Percentiles rank a stretch among this genome's conserved stretches.
Evolutionary conservation across 1,140 invertebrate genomes (phyloP).

Genomic region (Saccostrea glomerata): DNA sequence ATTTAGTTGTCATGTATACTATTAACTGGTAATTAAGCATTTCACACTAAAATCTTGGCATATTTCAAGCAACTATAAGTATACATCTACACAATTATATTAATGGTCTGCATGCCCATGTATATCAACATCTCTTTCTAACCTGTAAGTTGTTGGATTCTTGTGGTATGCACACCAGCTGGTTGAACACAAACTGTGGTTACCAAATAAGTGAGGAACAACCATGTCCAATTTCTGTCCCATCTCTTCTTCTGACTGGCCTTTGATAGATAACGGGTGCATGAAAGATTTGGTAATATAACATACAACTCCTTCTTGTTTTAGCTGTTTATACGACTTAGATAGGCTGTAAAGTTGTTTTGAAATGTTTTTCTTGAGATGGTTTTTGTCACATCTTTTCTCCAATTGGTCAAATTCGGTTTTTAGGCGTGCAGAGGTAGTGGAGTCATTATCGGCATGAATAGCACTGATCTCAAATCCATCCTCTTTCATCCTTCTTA

Average conservation of each 20-base stretch:
- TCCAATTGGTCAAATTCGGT: neutral
- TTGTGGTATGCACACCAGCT: neutral
- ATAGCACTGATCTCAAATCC: neutral
- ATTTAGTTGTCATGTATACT: too few species aligned
- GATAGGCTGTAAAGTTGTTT: neutral
- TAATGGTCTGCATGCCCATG: too few species aligned
- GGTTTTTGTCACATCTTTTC: slow-evolving; percentile 25
- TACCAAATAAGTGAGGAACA: slow-evolving; percentile 8
- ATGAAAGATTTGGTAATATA: neutral
- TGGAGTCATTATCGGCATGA: neutral
- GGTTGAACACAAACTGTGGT: neutral
- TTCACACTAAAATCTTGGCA: neutral
- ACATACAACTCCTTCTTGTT: neutral
- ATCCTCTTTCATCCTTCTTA: neutral
- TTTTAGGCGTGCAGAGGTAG: neutral
- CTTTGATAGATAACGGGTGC: neutral
- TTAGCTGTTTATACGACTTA: neutral
- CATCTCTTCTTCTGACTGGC: neutral
- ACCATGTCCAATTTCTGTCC: neutral
- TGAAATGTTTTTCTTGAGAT: slow-evolving; percentile 6
- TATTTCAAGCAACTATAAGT: too few species aligned
- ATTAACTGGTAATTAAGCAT: neutral
- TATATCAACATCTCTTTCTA: neutral
- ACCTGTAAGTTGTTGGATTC: slow-evolving; percentile 18
- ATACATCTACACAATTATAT: too few species aligned